Conservation (phyloP, 1,140 invertebrate genomes). For the Drosophila ogumai region DNA sequence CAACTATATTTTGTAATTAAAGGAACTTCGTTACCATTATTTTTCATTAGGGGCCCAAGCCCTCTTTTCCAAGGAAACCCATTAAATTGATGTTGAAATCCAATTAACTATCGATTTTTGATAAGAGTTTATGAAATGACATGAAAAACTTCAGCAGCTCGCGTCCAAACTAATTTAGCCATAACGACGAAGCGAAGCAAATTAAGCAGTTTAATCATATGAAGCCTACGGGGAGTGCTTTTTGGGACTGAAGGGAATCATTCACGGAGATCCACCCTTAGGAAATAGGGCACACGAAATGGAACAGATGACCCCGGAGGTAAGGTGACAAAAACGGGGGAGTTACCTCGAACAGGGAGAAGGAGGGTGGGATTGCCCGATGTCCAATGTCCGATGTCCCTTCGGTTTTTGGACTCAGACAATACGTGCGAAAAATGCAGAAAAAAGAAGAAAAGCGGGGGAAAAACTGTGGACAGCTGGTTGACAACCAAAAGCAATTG, state of each 20-base stretch:
- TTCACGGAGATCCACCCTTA: constrained; percentile 16
- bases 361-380: constrained; percentile 1
- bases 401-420: constrained; percentile 45
- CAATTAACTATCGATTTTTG: constrained; percentile 73
- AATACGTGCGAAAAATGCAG: constrained; percentile 76
- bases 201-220: constrained; percentile 70
- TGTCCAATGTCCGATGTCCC: background rate
- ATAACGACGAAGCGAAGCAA: constrained; percentile 38
- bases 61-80: constrained; percentile 36
- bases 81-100: constrained; percentile 54
- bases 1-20: constrained; percentile 24
- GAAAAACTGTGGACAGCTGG: constrained; percentile 78
- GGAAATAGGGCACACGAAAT: constrained; percentile 10
- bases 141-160: constrained; percentile 15
- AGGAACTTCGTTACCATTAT: constrained; percentile 26
- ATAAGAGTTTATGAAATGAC: constrained; percentile 56
- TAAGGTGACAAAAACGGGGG: constrained; percentile 30
- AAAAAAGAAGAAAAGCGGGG: constrained; percentile 54
- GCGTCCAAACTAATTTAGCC: constrained; percentile 48
- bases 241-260: constrained; percentile 4
- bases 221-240: constrained; percentile 41
- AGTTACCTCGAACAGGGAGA: constrained; percentile 13
- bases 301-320: constrained; percentile 32
- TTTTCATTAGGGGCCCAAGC: constrained; percentile 17
- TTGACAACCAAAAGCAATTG: constrained; percentile 75